A percentile compares a stretch with the other conserved stretches of the same genome.
phyloP scores from a whole-genome alignment of 2,113 vertebrate genomes.

The Cyprinodon tularosa region DNA sequence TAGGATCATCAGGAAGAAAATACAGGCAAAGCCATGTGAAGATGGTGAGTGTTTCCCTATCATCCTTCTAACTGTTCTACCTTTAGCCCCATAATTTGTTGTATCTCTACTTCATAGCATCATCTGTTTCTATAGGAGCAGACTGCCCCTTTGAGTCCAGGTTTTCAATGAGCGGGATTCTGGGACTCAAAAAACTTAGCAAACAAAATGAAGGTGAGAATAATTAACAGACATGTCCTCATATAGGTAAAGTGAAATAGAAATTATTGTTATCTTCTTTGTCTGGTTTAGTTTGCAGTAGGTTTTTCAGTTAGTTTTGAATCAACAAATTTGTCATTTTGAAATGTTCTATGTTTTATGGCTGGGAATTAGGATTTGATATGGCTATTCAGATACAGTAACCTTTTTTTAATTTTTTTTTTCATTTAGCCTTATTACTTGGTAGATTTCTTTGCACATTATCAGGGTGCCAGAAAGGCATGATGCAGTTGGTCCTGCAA shows the following conservation, averaged over 20 bases:
- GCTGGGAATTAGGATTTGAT: not conserved
- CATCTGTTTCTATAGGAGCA: conserved; percentile 23
- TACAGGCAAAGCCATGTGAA: conserved; percentile 76
- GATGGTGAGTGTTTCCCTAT: conserved; percentile 32
- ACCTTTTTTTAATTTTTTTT: not conserved
- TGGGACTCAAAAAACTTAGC: conserved; percentile 68
- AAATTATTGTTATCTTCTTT: no score
- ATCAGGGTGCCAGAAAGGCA: not conserved
- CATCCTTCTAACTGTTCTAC: not conserved
- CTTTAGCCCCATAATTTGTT: conserved; percentile 1
- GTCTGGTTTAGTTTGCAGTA: no score
- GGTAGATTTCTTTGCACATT: not conserved
- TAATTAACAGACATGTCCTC: no score
- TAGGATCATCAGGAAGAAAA: conserved; percentile 85
- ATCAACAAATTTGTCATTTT: not conserved
- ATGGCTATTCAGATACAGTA: not conserved
- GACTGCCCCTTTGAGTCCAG: conserved; percentile 51
- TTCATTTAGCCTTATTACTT: not conserved
- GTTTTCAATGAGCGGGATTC: conserved; percentile 82
- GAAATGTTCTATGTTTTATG: not conserved
- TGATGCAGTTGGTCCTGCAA: not conserved
- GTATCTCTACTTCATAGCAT: conserved; percentile 27
- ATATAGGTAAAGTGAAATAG: no score
- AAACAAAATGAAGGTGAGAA: conserved; percentile 45
- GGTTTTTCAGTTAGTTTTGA: not conserved